These are phyloP conservation scores for Drosophila vallismaia DNA, from an alignment of 2,888 invertebrate species.

Conservation along the genomic window DNA sequence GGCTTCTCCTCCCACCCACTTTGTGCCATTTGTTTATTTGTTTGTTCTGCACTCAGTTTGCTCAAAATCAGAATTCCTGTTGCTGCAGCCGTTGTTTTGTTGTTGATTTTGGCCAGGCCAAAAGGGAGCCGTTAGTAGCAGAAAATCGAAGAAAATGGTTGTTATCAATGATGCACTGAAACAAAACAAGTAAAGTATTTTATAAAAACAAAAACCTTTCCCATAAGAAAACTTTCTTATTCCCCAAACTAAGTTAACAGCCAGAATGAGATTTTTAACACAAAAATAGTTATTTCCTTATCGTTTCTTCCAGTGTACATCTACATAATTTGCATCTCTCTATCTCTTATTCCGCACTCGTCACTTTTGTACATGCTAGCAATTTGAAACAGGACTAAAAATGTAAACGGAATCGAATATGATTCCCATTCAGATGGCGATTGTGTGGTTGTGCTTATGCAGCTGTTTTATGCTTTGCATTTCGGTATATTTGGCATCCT, in stretches of 20 bases:
- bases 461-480: constrained; percentile 24
- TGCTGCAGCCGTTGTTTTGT: constrained; percentile 24
- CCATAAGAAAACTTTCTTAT: too few relatives aligned
- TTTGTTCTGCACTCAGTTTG: constrained; percentile 54
- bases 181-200: not conserved
- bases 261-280: too few relatives aligned
- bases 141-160: not conserved
- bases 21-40: constrained; percentile 53
- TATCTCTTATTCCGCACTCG: not conserved
- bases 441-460: constrained; percentile 30
- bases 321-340: constrained; percentile 37
- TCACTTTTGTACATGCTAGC: constrained; percentile 27
- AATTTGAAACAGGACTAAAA: constrained; percentile 24
- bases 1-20: too few relatives aligned
- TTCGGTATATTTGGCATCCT: constrained; percentile 46
- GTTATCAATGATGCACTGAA: constrained; percentile 11
- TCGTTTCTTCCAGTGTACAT: not conserved
- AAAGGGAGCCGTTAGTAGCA: not conserved
- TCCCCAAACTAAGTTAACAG: too few relatives aligned
- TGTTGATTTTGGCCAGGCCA: constrained; percentile 38
- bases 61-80: constrained; percentile 65
- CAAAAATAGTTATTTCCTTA: too few relatives aligned
- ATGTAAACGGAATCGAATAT: constrained; percentile 43
- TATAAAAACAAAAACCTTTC: not conserved
- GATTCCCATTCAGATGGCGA: constrained; percentile 10